phyloP scores from a whole-genome alignment of 2,888 invertebrate species.

The Drosophila suboccidentalis region DNA sequence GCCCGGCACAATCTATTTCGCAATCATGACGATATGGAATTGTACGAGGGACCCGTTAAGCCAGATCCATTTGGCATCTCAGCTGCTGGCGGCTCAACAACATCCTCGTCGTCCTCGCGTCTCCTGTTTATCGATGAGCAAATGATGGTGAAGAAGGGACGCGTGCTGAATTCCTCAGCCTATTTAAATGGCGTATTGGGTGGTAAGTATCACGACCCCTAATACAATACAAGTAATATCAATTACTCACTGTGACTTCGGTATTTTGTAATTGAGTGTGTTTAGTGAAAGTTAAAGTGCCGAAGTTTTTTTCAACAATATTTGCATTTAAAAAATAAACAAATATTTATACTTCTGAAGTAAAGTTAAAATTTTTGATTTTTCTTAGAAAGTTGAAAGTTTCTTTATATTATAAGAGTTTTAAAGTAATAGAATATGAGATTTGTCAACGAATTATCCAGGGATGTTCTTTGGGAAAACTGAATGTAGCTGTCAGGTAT shows the following conservation, averaged over 20 bases:
- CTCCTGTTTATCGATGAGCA: conserved; percentile 84
- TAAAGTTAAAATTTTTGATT: too few relatives aligned
- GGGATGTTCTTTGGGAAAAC: too few relatives aligned
- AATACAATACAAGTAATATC: conserved; percentile 20
- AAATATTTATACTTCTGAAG: background rate
- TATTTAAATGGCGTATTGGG: conserved; percentile 83
- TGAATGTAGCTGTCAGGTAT: too few relatives aligned
- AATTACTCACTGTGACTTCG: background rate
- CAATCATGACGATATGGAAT: conserved; percentile 94
- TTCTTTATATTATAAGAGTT: too few relatives aligned
- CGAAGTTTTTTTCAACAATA: background rate
- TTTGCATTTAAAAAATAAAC: background rate
- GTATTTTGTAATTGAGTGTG: conserved; percentile 18
- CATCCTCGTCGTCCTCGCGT: conserved; percentile 66
- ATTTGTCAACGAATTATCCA: too few relatives aligned
- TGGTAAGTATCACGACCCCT: conserved; percentile 77
- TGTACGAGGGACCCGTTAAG: conserved; percentile 95
- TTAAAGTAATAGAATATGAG: too few relatives aligned
- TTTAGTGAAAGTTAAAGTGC: conserved; percentile 18
- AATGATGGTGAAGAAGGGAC: conserved; percentile 82
- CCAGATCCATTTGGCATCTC: conserved; percentile 90
- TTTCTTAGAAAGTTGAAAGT: too few relatives aligned
- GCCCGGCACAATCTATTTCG: conserved; percentile 95
- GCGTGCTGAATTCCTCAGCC: conserved; percentile 75
- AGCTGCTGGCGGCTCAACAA: conserved; percentile 70